phyloP scores from a whole-genome alignment of 2,113 vertebrate species.

The Apistogramma diplotaenia region DNA sequence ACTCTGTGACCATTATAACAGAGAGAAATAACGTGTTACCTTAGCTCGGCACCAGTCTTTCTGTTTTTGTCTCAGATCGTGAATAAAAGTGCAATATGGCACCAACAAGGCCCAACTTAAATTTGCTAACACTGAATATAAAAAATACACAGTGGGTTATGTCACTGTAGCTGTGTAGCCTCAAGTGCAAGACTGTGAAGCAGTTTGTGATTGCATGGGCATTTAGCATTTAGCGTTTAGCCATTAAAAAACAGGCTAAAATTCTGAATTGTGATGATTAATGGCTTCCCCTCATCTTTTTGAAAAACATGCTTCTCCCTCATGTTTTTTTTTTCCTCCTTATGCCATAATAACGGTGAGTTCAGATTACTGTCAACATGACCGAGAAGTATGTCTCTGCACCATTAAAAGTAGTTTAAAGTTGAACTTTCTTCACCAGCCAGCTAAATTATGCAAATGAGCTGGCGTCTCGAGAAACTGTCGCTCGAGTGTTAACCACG shows the following conservation, averaged over 20 bases:
- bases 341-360: not conserved
- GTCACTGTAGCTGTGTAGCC: not conserved
- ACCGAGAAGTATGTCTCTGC: not conserved
- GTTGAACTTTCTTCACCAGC: not conserved
- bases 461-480: not conserved
- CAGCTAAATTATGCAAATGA: not conserved
- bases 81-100: too few relatives aligned
- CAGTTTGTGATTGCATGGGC: not conserved
- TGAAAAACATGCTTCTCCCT: not conserved
- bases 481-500: not conserved
- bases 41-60: not conserved
- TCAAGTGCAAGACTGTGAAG: not conserved
- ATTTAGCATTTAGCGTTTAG: not conserved
- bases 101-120: too few relatives aligned
- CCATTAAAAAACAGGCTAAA: not conserved
- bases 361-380: not conserved
- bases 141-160: not conserved
- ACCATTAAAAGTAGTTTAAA: not conserved
- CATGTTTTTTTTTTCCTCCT: not conserved
- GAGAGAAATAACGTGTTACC: not conserved
- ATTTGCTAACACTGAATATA: not conserved
- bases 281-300: not conserved
- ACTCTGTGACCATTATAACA: not conserved
- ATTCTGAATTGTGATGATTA: not conserved
- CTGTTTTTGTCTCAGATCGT: not conserved